Base-by-base conservation (phyloP, 1,140 invertebrate genomes). In the Drosophila ercepeae region DNA sequence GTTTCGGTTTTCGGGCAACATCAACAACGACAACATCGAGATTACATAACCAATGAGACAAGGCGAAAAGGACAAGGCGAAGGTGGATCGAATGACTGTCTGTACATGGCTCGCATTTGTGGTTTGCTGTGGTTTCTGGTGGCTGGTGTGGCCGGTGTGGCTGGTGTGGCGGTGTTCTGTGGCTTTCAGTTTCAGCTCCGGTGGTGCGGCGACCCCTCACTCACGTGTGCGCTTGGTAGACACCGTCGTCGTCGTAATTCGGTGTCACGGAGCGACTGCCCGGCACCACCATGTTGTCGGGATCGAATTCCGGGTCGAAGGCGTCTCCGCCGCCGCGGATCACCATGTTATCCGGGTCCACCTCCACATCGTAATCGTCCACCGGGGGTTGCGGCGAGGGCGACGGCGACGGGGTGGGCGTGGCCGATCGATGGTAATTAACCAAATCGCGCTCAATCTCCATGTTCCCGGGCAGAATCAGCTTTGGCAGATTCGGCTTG, bases 161-260 rank as follows among this genome's bases (percentile, higher is more conserved):
- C 29, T 32, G 29, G 7, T 8, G 11, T 34, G 58, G 51, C 49
- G 55, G 42, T 46, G 19, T 57, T 69, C 52, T 50, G 64, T 64
- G 58, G 63, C 27, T 18, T 63, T 52, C 60, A 19, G 69, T 61
- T n/a, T n/a, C n/a, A 48, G 64, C 67, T 72, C 48, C 68, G 27
- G 49, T 58, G 21, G 36, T 49, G 45, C 44, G 49, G 46, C 44
- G 49, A 41, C 44, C 14, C 16, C 39, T 86, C 76, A 91, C 90
- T 91, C 90, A 91, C 90, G 82, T 91, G 82, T 91, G 90, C 84
- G 78, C 83, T 76, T 91, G 89, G 54, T 88, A 90, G 79, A 84
- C 82, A 42, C 82, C 81, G 48, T 84, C 76, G 52, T 89, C 71
- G 36, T 89, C 71, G 52, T 89, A 86, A 64, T 82, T 90, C 32